Conservation (phyloP, 2,797 vertebrate species). For the Acridotheres tristis region DNA sequence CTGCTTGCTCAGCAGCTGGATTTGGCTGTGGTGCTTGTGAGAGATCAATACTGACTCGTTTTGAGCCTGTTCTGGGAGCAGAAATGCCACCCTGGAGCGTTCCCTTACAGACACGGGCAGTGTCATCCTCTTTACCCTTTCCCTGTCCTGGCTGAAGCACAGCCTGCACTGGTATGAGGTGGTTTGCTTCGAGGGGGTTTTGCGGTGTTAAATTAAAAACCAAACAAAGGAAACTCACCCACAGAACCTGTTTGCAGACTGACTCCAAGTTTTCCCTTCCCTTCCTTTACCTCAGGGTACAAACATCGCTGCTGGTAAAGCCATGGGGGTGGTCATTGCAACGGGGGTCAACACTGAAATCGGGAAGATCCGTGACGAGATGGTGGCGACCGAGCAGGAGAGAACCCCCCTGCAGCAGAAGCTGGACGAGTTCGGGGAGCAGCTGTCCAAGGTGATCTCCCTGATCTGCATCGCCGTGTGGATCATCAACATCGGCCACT, state of each 20-base stretch:
- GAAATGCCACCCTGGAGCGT: background rate
- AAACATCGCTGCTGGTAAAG: conserved; percentile 95
- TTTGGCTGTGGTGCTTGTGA: background rate
- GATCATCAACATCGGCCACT: conserved; percentile 99
- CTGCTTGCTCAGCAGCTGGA: background rate
- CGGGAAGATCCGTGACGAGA: conserved; percentile 97
- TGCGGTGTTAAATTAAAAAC: background rate
- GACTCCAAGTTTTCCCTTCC: background rate
- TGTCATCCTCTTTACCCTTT: background rate
- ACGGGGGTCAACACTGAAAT: conserved; percentile 95
- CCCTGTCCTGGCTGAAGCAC: background rate
- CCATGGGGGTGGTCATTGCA: conserved; percentile 92
- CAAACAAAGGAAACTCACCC: background rate
- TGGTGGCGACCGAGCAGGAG: conserved; percentile 97
- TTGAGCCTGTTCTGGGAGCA: background rate
- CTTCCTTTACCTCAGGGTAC: conserved; percentile 83
- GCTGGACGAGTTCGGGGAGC: conserved; percentile 95
- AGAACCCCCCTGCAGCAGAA: conserved; percentile 96
- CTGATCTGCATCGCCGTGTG: conserved; percentile 97
- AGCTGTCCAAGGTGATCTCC: conserved; percentile 97
- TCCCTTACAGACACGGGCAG: background rate
- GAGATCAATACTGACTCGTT: background rate
- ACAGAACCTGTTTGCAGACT: background rate
- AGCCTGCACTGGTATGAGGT: background rate
- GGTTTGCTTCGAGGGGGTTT: background rate